Evolutionary conservation across 2,797 vertebrate genomes (phyloP), one percentile per base, ranked within the genome.

Genomic region (Coilia nasus): DNA sequence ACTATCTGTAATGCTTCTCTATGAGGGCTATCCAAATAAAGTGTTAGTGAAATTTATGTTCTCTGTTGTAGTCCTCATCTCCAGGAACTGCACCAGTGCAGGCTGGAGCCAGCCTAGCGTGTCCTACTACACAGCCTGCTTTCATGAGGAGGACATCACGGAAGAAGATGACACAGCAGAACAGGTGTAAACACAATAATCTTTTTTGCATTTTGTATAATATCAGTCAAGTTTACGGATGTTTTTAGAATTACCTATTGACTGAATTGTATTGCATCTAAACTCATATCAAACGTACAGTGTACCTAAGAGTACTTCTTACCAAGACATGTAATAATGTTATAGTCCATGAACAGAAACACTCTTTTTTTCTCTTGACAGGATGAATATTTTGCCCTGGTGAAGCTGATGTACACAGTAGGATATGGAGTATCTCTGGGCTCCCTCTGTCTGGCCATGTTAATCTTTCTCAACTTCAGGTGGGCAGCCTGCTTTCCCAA

Each of bases 51-150:
- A 5, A 41, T 41, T 41, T 41, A 2, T 41, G 19, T 25, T 17
- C 59, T 46, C 82, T 87, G 15, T 1, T 83, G 84, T 82, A 95
- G 93, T 5, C 3, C 47, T 91, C 41, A 91, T 96, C 88, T n/a
- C 0, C 59, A 91, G 93, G 86, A 94, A 90, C 71, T 95, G 93
- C 86, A 93, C 92, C 0, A 82, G 35, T 54, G 0, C 15, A 0
- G 95, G 94, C 1, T 96, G 95, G 94, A 93, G 90, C 54, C 0
- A 44, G 0, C 87, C 89, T 28, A 93, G 80, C 31, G 87, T 91
- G 0, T 88, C 93, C 1, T 95, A 95, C 87, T 81, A 91, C 83
- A 84, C 60, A 0, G 91, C 82, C 87, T 95, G 94, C 88, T 88
- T 93, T 86, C 91, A 92, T 0, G 31, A 41, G 62, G 35, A 81